These are phyloP conservation scores for Merops nubicus DNA, from an alignment of 2,113 vertebrate genomes.

Conservation along the genomic window DNA sequence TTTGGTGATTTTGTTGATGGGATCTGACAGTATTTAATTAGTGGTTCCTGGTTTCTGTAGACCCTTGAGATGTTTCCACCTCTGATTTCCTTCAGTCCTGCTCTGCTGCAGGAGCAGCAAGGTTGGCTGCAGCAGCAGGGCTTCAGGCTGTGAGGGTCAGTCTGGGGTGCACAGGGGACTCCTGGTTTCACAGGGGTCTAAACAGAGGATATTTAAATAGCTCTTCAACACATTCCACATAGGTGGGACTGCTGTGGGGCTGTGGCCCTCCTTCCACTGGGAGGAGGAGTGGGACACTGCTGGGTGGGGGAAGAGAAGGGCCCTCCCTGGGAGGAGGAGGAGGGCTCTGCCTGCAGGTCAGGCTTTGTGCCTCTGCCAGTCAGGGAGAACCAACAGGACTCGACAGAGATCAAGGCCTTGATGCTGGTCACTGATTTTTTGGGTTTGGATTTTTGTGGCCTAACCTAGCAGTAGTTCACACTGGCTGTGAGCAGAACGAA, in stretches of 20 bases:
- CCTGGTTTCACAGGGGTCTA: background rate
- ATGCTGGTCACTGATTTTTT: background rate
- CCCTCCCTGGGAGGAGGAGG: background rate
- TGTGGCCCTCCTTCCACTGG: background rate
- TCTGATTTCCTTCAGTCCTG: background rate
- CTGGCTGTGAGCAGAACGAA: background rate
- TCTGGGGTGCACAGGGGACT: background rate
- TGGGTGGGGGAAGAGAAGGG: background rate
- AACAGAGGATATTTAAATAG: background rate
- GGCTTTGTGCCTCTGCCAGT: background rate
- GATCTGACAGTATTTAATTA: background rate
- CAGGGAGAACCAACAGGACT: background rate
- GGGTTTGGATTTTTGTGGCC: background rate
- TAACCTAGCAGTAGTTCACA: fast-evolving
- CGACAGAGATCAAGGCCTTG: fast-evolving
- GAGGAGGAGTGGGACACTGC: background rate
- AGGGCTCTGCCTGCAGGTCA: background rate
- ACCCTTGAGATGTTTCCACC: background rate
- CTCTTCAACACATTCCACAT: background rate
- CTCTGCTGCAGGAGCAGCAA: background rate
- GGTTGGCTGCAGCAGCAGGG: background rate
- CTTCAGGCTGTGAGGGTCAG: background rate
- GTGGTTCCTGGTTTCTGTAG: background rate
- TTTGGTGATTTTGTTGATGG: background rate
- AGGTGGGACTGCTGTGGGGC: background rate